Evolutionary conservation across 2,888 invertebrate species (phyloP), one percentile per base, ranked within the genome.

Genomic region (Mamestra brassicae): DNA sequence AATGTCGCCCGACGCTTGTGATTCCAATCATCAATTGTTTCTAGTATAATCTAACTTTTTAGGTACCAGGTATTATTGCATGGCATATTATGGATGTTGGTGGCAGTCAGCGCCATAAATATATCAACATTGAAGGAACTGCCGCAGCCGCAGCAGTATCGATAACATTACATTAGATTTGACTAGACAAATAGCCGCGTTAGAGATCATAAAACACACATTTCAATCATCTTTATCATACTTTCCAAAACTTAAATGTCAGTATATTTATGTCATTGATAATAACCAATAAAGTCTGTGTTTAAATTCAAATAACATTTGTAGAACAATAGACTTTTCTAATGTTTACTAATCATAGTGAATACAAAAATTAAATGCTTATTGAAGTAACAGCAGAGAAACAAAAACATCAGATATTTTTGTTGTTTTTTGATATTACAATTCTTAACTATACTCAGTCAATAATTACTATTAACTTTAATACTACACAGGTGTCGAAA

Each of bases 371-470:
- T 94, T 96, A 96, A 96, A 96, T 96, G 96, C 96, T 93, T 91
- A 91, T 92, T 90, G 88, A 92, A 94, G 90, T 92, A 94, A 93
- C 94, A 92, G 91, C 88, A 90, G 90, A 88, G 89, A 92, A 90
- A 89, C 83, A 87, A 88, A 85, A 88, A 77, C 86, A 81, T 88
- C 85, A 78, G 87, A 90, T 90, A 88, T 89, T 90, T 89, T 90
- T 88, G 87, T 92, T 90, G 68, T 58, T 83, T 87, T 87, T 88
- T 86, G 87, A 85, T 81, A 85, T 85, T 92, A 89, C 86, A 86
- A 90, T 89, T 92, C 95, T 95, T 95, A 95, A 90, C 92, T 93
- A 95, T 94, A 94, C 90, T 95, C 96, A 96, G 96, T 96, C 96
- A 93, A 92, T 92, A 93, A 92, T 85, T 91, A 93, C 91, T 90